Percentiles rank a stretch among this genome's conserved stretches.
phyloP scores from a whole-genome alignment of 1,140 invertebrate genomes.

The Tetramorium parvispinum region DNA sequence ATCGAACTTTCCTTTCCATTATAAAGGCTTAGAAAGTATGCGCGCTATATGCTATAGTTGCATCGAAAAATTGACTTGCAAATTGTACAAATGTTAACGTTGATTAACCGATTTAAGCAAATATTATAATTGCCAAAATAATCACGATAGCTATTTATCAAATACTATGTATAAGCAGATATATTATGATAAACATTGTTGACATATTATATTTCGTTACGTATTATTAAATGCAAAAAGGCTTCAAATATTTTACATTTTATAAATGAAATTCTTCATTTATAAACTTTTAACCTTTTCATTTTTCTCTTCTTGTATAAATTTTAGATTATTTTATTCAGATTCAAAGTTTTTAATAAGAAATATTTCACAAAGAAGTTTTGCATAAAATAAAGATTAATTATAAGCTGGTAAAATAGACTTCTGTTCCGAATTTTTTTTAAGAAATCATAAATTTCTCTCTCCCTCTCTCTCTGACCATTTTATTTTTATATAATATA shows the following conservation, averaged over 20 bases:
- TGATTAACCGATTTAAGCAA: not conserved
- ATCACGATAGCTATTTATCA: not conserved
- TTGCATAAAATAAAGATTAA: constrained; percentile 7
- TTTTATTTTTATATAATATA: not conserved
- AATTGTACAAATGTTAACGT: not conserved
- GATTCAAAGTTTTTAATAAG: not conserved
- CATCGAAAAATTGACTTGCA: not conserved
- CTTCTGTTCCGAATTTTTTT: not conserved
- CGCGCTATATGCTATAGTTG: not conserved
- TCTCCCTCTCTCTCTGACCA: no score
- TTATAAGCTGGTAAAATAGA: not conserved
- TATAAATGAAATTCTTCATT: not conserved
- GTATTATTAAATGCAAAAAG: not conserved
- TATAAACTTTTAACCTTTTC: not conserved
- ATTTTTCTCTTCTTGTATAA: not conserved
- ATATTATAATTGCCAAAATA: not conserved
- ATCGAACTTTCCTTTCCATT: constrained; percentile 10
- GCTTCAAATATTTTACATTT: not conserved
- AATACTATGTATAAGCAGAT: not conserved
- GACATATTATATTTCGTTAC: not conserved
- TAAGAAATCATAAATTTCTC: not conserved
- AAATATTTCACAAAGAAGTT: not conserved
- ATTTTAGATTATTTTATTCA: not conserved
- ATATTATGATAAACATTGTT: not conserved
- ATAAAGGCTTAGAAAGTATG: not conserved